Evolutionary conservation across 2,113 vertebrate species (phyloP), one percentile per base, ranked within the genome.

Genomic region (Calyptomena viridis): DNA sequence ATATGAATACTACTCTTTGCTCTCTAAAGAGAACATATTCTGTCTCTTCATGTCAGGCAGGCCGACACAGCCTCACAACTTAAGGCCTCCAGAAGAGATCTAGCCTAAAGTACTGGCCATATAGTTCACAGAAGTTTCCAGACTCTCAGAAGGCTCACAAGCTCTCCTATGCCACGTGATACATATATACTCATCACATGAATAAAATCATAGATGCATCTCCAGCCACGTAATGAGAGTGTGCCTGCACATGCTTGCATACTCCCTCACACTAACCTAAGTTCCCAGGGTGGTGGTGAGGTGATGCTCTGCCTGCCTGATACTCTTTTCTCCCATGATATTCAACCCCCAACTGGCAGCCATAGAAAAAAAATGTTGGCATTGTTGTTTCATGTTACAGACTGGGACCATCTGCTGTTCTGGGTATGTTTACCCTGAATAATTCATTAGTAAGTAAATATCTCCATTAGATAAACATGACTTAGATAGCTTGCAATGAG

Each of bases 401-500:
- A 77, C 16, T 4, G 6, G 6, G 47, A 68, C 27, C 67, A 64
- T 44, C 42, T 89, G 78, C 30, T 88, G 39, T 71, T 83, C 63
- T 46, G 33, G 5, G 15, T 79, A 87, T 60, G 71, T 85, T 90
- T 84, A 93, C 17, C 14, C 16, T 76, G 71, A 77, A 58, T 94
- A 95, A 93, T 87, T 94, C 75, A 95, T 75, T 33, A 76, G 25
- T 40, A 94, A 55, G 84, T 28, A 93, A 95, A 95, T 85, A 92
- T 6, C 76, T 59, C 50, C 58, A 56, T 42, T 92, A 92, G 83
- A 86, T 74, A 94, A 88, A 8, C 67, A 94, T 67, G 46, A 83
- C 12, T 76, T 88, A 84, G 64, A 84, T 33, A 67, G 12, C 30
- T 50, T 58, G 63, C 79, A 94, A 80, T 33, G 9, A 96, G 39